Base-by-base conservation (phyloP, 2,888 invertebrate species). In the Isotomurus palustris region DNA sequence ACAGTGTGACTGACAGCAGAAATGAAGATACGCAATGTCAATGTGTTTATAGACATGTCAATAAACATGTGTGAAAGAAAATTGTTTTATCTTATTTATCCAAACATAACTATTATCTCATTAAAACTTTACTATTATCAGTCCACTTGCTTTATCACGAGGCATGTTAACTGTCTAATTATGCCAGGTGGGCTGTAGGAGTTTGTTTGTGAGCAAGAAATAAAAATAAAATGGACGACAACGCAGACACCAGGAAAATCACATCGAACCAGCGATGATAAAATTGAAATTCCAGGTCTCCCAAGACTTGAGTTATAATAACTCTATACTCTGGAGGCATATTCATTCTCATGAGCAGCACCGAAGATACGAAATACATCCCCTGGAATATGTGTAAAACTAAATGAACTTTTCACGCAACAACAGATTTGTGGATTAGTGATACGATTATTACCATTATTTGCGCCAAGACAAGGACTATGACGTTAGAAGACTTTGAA, bases 251-350 rank as follows among this genome's bases (percentile, higher is more conserved):
- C 59, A 99, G 80, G 76, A 99, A 99, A 74, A 99, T 99, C 3
- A 99, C 97, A 76, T 99, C 99, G 76, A 99, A 99, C 99, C 99
- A 99, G 60, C 99, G 83, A 75, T 99, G 99, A 75, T 99, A 99
- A 80, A 99, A 99, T 75, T 92, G 95, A 73, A 99, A 99, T 76
- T 99, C 96, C 61, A 99, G 78, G 74, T 96, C 96, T 1, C 97
- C 99, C 19, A 99, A 77, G 0, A 99, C 97, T 79, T 88, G 83
- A 0, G 88, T 88, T 62, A 91, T 87, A 49, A 99, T 99, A 45
- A 86, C 86, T 35, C 97, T 82, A 76, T 99, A 99, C 75, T 99
- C 94, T 0, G 89, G 84, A 0, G 99, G 99, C 93, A 99, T 95
- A 75, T 99, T 99, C 99, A 99, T 99, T 28, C 99, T 80, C 86